Evolutionary conservation across 2,888 invertebrate genomes (phyloP), one percentile per base, ranked within the genome.

Genomic region (Dasysyrphus albostriatus): DNA sequence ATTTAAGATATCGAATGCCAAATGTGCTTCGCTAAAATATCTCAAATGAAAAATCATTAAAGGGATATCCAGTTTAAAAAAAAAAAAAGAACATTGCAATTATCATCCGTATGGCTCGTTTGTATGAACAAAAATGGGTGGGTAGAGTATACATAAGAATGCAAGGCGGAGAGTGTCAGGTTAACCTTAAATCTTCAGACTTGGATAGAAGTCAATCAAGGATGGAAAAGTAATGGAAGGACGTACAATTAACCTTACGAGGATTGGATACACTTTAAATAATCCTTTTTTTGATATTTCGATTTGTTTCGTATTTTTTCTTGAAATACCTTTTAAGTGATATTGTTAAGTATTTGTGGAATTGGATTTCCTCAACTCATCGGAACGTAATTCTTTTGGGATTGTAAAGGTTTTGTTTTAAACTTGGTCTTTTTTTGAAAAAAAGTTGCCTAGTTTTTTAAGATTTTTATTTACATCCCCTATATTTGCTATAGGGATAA

Each of bases 1-100:
- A 42, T 42, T 42, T 42, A 61, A 29, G 61, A 65, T 47, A 65
- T 65, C 65, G 32, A 65, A 65, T 47, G 47, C 34, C 63, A 65
- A 44, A 63, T 42, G 61, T 44, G 44, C 29, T 14, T 42, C 24
- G 19, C 19, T 37, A 32, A n/a, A 58, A 58, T 44, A 44, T 44
- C 42, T 29, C 29, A 10, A 44, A 63, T 63, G 32, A 29, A 44
- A 63, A 44, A 42, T 42, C 42, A 63, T 42, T 44, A 29, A 63
- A 63, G n/a, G 44, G 47, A 47, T 47, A 65, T 65, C 63, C 44
- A 44, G 63, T 63, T 44, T 47, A 32, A 47, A 47, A 32, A 9
- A 14, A 65, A 65, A 65, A 14, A 65, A 65, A 65, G 44, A 16
- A 65, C 65, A 65, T 32, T 65, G 65, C 47, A 65, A 65, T 65